Conservation (phyloP, 2,113 vertebrate genomes). For the Gopherus evgoodei region DNA sequence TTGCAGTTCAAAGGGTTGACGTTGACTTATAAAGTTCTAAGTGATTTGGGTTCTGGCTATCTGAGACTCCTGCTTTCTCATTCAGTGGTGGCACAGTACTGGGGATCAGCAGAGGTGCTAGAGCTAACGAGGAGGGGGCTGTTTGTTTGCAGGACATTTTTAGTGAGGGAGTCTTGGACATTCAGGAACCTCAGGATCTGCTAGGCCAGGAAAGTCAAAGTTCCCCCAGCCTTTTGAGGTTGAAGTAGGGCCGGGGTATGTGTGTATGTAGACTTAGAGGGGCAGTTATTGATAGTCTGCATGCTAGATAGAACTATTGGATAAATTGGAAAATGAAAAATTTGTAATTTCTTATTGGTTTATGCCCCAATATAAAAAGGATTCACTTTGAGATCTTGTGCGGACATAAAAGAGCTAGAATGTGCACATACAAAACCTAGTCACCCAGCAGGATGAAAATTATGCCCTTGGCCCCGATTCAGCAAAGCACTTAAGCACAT, state of each 20-base stretch:
- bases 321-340: conserved; percentile 1
- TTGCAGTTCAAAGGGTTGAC: background rate
- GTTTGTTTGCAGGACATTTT: background rate
- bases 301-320: background rate
- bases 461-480: background rate
- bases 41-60: background rate
- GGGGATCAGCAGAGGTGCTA: background rate
- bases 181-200: background rate
- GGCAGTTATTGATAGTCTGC: background rate
- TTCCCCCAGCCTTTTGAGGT: background rate
- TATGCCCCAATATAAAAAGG: background rate
- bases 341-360: background rate
- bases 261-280: background rate
- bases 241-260: background rate
- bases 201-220: background rate
- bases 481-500: background rate
- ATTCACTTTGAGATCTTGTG: background rate
- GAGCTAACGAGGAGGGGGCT: background rate
- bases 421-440: background rate
- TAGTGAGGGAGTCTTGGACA: background rate
- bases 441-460: background rate
- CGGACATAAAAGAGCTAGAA: background rate
- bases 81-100: background rate
- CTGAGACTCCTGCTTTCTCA: background rate
- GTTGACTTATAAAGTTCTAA: conserved; percentile 8